Conservation (phyloP, 2,888 invertebrate species). For the Ariolimax columbianus region DNA sequence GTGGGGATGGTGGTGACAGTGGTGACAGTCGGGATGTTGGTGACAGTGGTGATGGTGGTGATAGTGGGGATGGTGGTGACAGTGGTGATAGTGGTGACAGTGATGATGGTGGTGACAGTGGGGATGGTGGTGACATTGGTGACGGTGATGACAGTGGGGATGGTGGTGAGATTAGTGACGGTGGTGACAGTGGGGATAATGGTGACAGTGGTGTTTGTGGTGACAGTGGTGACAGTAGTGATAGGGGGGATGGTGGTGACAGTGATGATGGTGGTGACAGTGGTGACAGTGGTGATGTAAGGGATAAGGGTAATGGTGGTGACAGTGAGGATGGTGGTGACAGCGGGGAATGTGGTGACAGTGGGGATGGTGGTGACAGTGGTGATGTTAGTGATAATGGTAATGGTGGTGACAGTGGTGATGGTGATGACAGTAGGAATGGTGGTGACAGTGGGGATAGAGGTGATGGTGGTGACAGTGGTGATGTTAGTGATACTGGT, state of each 20-base stretch:
- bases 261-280: background rate
- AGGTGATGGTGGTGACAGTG: no score
- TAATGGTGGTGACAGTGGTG: background rate
- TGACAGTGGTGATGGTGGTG: background rate
- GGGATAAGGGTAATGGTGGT: background rate
- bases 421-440: background rate
- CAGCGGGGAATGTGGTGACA: no score
- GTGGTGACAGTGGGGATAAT: no score
- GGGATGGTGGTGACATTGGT: background rate
- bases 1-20: conserved; percentile 10
- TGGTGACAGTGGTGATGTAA: background rate
- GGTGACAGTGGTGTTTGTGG: no score
- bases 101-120: background rate
- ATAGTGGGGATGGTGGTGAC: background rate
- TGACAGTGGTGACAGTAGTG: background rate
- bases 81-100: background rate
- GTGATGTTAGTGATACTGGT: no score
- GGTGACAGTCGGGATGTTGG: background rate
- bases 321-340: conserved; percentile 4
- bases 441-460: no score
- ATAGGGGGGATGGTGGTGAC: background rate
- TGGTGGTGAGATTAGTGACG: no score
- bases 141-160: no score
- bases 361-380: conserved; percentile 10
- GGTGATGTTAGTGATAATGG: background rate